Base-by-base conservation (phyloP, 2,888 invertebrate genomes). In the Nomada hirtipes region DNA sequence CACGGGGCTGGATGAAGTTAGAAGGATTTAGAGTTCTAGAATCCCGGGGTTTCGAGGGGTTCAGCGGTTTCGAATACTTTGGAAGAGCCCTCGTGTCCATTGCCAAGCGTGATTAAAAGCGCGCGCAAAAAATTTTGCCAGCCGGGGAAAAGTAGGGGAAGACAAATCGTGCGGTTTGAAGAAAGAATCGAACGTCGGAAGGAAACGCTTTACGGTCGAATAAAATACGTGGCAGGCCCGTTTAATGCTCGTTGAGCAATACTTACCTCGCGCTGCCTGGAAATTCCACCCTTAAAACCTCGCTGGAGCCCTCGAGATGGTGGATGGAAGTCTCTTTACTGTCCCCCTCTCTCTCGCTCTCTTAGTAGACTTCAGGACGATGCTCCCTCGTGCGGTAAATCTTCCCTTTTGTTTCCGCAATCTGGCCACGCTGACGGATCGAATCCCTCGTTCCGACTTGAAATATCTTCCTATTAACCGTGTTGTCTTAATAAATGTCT, bases 241-340 rank as follows among this genome's bases (percentile, higher is more conserved):
- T 86, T 88, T 87, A 87, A 87, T 84, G 86, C 81, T 86, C 76
- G 79, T 87, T 79, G 79, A 86, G 84, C 87, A 88, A 88, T 84
- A 78, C 82, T 74, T 72, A 71, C 69, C 67, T 79, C 72, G 50
- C 67, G 44, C 70, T 72, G 61, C 44, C 44, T 59, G 60, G 71
- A 63, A 71, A 76, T 79, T 76, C 57, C 71, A 42, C 71, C 69
- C 60, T 65, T 70, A 36, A 70, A 72, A 76, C 23, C 75, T 76
- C 57, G 74, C n/a, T 59, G 61, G 53, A 74, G 79, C 70, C 71
- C 78, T 67, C 55, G 42, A 57, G 50, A 59, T 20, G 36, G 55
- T 52, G 18, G 78, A 63, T 52, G 63, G 69, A 57, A 64, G 64
- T 69, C 76, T 74, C 53, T 18, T 76, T 68, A 67, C 36, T 36